phyloP scores from a whole-genome alignment of 2,113 vertebrate species.

The Oplegnathus fasciatus region DNA sequence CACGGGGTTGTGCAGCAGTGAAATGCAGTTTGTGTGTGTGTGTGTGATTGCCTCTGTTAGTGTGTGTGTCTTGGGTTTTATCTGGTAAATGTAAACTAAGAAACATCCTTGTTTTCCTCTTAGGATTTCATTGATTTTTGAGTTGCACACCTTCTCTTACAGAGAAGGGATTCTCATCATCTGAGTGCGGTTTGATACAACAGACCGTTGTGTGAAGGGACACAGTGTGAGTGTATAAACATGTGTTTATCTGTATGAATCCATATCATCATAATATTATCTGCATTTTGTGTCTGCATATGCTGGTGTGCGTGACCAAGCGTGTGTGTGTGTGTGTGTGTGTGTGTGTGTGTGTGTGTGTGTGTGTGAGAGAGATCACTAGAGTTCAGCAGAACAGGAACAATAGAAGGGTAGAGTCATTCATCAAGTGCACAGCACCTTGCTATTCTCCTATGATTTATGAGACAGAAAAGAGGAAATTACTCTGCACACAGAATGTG shows the following conservation, averaged over 20 bases:
- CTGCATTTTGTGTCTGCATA: background rate
- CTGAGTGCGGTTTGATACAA: background rate
- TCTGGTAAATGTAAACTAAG: slow-evolving; percentile 14
- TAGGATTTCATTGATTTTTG: slow-evolving; percentile 45
- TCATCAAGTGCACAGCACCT: slow-evolving; percentile 37
- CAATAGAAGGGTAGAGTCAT: slow-evolving; percentile 37
- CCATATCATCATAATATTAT: background rate
- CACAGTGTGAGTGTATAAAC: background rate
- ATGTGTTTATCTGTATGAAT: background rate
- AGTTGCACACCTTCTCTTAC: background rate
- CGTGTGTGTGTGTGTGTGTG: background rate
- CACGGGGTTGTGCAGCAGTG: background rate
- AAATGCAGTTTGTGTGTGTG: slow-evolving; percentile 8
- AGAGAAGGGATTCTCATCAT: background rate
- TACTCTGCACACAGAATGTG: slow-evolving; percentile 18
- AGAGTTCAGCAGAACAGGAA: slow-evolving; percentile 17
- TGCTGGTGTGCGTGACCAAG: background rate
- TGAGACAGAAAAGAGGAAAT: slow-evolving; percentile 40
- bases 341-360: background rate
- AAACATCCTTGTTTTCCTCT: slow-evolving; percentile 29
- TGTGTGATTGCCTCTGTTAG: background rate
- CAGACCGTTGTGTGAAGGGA: background rate
- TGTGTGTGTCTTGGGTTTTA: background rate
- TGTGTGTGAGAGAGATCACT: slow-evolving; percentile 4
- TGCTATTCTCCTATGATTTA: slow-evolving; percentile 48